These are phyloP conservation scores for Apostichopus californicus DNA, from an alignment of 35 echinoderm and acorn worm species.

Conservation along the genomic window DNA sequence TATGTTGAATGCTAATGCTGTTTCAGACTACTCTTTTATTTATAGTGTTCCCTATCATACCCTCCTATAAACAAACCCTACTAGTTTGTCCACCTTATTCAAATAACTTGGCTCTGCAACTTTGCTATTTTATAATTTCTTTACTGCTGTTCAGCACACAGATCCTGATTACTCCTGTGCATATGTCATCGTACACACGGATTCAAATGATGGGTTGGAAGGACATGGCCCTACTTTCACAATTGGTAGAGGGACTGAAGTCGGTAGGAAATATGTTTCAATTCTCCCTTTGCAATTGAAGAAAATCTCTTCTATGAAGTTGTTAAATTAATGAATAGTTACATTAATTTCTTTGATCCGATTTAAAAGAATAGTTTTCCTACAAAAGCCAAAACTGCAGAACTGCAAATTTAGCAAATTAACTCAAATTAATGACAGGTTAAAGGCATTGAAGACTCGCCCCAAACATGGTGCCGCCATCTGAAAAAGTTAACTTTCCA, in stretches of 20 bases:
- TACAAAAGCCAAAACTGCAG: too few species aligned
- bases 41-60: too few species aligned
- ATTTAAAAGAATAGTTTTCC: too few species aligned
- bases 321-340: not conserved
- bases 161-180: slow-evolving; percentile 99
- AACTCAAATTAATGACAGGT: too few species aligned
- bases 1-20: too few species aligned
- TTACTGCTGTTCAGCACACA: slow-evolving; percentile 68
- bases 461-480: too few species aligned
- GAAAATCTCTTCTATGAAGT: not conserved
- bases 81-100: too few species aligned
- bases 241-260: slow-evolving; percentile 87
- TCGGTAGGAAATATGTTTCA: slow-evolving; percentile 63
- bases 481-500: too few species aligned
- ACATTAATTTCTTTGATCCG: not conserved
- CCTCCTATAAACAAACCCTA: too few species aligned
- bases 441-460: too few species aligned
- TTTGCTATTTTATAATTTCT: not conserved
- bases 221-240: slow-evolving; percentile 96
- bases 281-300: not conserved
- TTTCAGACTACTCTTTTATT: too few species aligned
- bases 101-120: not conserved
- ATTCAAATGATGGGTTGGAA: slow-evolving; percentile 70
- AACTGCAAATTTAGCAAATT: too few species aligned
- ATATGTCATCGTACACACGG: slow-evolving; percentile 86